Percentiles rank a stretch among this genome's conserved stretches.
Evolutionary conservation across 2,113 vertebrate species (phyloP).

Genomic region (Etheostoma spectabile): DNA sequence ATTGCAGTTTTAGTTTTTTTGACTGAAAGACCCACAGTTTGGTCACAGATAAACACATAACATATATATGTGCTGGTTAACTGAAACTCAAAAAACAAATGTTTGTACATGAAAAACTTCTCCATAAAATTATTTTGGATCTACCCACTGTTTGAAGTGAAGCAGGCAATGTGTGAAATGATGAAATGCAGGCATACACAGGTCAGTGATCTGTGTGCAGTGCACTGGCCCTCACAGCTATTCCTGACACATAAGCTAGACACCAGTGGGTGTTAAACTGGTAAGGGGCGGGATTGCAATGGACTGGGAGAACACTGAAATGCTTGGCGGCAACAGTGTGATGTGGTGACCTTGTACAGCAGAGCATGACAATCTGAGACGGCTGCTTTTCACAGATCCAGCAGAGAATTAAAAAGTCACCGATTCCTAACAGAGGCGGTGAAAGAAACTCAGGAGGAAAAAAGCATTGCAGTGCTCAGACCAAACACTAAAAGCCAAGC

Average conservation of each 20-base stretch:
- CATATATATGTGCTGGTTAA: background rate
- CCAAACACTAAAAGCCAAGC: background rate
- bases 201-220: conserved; percentile 28
- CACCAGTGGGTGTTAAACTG: conserved; percentile 31
- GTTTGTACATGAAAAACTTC: background rate
- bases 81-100: background rate
- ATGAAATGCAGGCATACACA: conserved; percentile 24
- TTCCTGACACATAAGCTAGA: conserved; percentile 53
- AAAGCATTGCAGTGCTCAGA: background rate
- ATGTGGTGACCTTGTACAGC: conserved; percentile 36
- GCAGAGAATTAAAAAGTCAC: conserved; percentile 8
- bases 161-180: conserved; percentile 18
- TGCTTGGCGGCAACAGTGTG: conserved; percentile 11
- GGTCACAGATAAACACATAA: background rate
- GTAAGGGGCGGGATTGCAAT: conserved; percentile 20
- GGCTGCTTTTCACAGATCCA: conserved; percentile 15
- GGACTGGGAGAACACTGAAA: conserved; percentile 13
- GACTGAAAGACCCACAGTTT: background rate
- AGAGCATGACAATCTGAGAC: background rate
- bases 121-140: background rate
- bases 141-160: background rate
- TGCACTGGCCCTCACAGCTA: conserved; percentile 37
- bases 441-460: background rate
- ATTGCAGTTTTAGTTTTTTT: background rate
- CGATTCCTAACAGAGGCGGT: background rate